Conservation (phyloP, 2,797 vertebrate species). For the Anguilla anguilla region DNA sequence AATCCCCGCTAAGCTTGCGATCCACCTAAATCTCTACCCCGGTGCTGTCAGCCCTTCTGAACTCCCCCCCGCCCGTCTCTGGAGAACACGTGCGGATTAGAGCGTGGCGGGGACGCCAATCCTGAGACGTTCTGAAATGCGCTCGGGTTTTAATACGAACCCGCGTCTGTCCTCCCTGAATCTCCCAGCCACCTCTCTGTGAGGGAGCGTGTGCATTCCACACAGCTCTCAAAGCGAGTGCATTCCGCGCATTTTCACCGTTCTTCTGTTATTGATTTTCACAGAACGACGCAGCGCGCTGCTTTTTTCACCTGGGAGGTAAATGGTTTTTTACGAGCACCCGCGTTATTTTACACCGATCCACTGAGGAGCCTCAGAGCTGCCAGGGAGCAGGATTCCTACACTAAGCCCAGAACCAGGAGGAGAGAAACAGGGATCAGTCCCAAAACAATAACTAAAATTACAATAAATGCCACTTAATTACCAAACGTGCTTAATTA, state of each 20-base stretch:
- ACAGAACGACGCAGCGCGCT: neutral
- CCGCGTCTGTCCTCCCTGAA: neutral
- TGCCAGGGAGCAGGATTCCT: neutral
- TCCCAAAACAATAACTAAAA: neutral
- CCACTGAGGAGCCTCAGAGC: no score
- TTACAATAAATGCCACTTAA: neutral
- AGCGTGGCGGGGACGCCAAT: neutral
- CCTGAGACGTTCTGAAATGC: neutral
- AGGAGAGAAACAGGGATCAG: neutral
- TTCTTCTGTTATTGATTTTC: neutral
- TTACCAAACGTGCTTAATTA: neutral
- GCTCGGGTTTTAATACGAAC: neutral
- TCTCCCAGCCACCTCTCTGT: neutral
- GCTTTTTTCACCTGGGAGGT: neutral
- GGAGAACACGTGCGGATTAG: neutral
- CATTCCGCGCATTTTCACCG: no score
- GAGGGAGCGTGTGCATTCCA: neutral
- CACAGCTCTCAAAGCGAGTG: no score
- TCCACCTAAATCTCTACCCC: neutral
- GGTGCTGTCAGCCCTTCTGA: neutral
- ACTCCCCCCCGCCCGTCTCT: neutral
- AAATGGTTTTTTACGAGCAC: neutral
- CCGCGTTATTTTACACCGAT: neutral
- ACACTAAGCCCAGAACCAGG: neutral
- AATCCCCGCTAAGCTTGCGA: neutral